A percentile compares a stretch with the other conserved stretches of the same genome.
Conservation (phyloP, 2,113 vertebrate species). For the Pogona vitticeps region DNA sequence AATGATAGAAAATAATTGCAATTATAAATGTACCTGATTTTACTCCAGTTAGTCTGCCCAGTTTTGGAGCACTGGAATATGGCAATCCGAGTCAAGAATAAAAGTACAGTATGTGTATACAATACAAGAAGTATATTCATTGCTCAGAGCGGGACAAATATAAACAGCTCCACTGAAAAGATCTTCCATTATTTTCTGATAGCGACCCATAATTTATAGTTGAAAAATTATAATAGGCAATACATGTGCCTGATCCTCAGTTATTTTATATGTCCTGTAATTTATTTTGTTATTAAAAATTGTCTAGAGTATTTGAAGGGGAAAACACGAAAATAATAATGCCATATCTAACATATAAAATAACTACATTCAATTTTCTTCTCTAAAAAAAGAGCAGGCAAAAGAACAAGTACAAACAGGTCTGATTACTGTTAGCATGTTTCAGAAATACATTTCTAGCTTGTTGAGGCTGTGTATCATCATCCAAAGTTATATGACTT, state of each 20-base stretch:
- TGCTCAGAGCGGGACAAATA: neutral
- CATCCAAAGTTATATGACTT: neutral
- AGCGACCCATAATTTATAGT: neutral
- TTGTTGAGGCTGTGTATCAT: conserved; percentile 26
- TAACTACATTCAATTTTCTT: neutral
- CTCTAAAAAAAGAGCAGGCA: neutral
- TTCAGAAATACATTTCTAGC: conserved; percentile 35
- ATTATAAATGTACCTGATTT: too few species aligned
- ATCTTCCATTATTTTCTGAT: neutral
- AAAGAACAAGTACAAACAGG: conserved; percentile 6
- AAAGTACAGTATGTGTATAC: too few species aligned
- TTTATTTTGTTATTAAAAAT: neutral
- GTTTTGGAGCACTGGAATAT: too few species aligned
- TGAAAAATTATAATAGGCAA: neutral
- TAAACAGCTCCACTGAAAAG: neutral
- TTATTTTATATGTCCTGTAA: neutral
- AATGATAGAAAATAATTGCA: too few species aligned
- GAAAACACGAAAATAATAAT: neutral
- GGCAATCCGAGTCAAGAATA: too few species aligned
- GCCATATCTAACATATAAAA: neutral
- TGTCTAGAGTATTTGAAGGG: neutral
- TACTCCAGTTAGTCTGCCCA: too few species aligned
- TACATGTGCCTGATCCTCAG: neutral
- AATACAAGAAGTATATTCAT: neutral
- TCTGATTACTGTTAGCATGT: conserved; percentile 39